phyloP scores from a whole-genome alignment of 2,113 vertebrate genomes.

The Natator depressus region DNA sequence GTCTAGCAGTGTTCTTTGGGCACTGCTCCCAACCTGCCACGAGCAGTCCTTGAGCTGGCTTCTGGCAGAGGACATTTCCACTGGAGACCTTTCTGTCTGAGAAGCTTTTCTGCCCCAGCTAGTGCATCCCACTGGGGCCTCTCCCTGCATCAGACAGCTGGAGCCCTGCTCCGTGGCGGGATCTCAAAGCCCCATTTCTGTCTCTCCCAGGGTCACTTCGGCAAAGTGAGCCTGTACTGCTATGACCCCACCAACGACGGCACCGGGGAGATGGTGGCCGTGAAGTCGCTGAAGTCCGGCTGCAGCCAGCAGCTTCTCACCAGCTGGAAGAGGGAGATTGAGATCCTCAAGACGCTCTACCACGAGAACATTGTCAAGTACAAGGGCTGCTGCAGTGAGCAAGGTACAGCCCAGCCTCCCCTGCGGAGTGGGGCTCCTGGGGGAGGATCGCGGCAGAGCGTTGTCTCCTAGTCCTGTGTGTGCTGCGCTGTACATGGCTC shows the following conservation, averaged over 20 bases:
- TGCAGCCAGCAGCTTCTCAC: conserved; percentile 78
- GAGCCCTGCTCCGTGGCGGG: not conserved
- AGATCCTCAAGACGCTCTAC: conserved; percentile 89
- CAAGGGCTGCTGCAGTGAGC: conserved; percentile 91
- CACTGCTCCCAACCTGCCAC: not conserved
- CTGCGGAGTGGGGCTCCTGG: not conserved
- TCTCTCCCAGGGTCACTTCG: conserved; percentile 89
- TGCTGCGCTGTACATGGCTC: not conserved
- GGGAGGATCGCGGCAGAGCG: not conserved
- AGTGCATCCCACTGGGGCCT: fast-evolving
- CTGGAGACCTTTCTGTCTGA: not conserved
- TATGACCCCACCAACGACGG: conserved; percentile 92
- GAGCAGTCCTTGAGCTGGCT: not conserved
- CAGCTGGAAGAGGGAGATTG: conserved; percentile 90
- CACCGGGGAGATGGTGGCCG: conserved; percentile 91
- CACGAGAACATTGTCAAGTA: conserved; percentile 94
- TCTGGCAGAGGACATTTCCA: not conserved
- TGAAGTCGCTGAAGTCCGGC: conserved; percentile 91
- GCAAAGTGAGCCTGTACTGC: conserved; percentile 90
- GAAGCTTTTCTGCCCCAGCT: not conserved
- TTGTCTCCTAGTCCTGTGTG: not conserved
- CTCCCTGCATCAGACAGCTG: too few relatives aligned
- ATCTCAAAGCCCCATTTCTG: not conserved
- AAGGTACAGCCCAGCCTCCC: conserved; percentile 73
- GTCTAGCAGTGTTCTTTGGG: too few relatives aligned